A percentile compares a stretch with the other conserved stretches of the same genome.
phyloP scores from a whole-genome alignment of 2,888 invertebrate species.

The Dicycla oo region DNA sequence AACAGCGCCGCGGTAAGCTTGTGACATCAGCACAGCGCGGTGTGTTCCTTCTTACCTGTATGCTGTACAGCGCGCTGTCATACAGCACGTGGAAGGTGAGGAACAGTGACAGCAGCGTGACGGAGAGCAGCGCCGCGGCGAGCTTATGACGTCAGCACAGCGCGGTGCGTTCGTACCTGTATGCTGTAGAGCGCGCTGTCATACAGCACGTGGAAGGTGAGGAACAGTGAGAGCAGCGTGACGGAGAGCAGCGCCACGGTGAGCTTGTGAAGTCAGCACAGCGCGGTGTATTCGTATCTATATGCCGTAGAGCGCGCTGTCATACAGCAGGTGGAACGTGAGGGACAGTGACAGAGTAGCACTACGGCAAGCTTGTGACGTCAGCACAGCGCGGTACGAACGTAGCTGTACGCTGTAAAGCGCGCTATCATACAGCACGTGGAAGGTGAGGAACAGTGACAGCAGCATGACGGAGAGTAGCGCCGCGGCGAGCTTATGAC shows the following conservation, averaged over 20 bases:
- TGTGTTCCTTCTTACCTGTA: too few species aligned
- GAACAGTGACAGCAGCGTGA: constrained; percentile 95
- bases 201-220: constrained; percentile 96
- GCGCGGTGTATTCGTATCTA: too few species aligned
- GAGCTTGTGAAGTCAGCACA: too few species aligned
- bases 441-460: constrained; percentile 95
- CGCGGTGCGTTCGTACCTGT: constrained; percentile 69
- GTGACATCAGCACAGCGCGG: too few species aligned
- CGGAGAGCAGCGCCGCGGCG: constrained; percentile 91
- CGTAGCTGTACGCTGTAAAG: constrained; percentile 72
- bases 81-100: constrained; percentile 96
- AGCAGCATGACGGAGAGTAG: constrained; percentile 94
- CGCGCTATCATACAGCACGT: constrained; percentile 95
- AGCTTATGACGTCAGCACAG: background rate
- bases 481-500: constrained; percentile 71
- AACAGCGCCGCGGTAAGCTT: too few species aligned
- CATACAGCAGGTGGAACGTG: too few species aligned
- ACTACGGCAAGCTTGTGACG: too few species aligned
- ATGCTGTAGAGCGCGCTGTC: constrained; percentile 92
- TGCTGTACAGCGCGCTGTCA: constrained; percentile 92
- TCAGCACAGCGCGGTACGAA: too few species aligned
- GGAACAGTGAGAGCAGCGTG: constrained; percentile 94
- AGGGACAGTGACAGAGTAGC: too few species aligned
- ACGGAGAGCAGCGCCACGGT: constrained; percentile 95
- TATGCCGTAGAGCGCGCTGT: too few species aligned